Evolutionary conservation across 23 tunicate species (phyloP).

Genomic region (Halocynthia aurantium): DNA sequence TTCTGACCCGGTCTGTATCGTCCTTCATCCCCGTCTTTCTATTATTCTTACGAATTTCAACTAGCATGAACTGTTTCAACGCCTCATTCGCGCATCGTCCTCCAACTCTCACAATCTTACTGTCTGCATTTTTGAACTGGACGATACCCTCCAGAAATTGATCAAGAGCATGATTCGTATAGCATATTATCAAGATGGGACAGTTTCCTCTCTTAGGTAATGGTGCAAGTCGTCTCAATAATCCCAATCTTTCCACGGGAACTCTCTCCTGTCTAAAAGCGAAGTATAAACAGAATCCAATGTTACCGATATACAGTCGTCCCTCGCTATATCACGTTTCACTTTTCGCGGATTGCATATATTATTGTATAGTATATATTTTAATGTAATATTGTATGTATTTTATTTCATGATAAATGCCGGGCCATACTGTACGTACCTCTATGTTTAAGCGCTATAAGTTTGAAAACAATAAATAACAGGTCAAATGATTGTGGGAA

Average conservation of each 20-base stretch:
- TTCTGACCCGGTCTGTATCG: background rate
- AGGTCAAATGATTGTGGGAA: too few relatives aligned
- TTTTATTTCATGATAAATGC: too few relatives aligned
- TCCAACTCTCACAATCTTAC: slow-evolving; percentile 65
- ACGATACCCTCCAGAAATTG: slow-evolving; percentile 93
- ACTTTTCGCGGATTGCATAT: too few relatives aligned
- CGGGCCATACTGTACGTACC: too few relatives aligned
- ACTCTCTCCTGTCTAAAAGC: too few relatives aligned
- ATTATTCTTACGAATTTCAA: slow-evolving; percentile 15
- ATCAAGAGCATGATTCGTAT: slow-evolving; percentile 96
- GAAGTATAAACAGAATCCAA: background rate
- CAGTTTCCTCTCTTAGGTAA: background rate
- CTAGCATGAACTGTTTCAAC: slow-evolving; percentile 42
- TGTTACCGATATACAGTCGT: too few relatives aligned
- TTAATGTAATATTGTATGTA: too few relatives aligned
- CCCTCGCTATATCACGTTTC: too few relatives aligned
- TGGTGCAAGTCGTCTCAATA: background rate
- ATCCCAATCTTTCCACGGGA: background rate
- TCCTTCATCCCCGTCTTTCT: slow-evolving; percentile 5
- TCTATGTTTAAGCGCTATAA: too few relatives aligned
- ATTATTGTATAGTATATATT: too few relatives aligned
- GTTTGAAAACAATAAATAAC: too few relatives aligned
- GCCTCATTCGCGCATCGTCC: slow-evolving; percentile 65
- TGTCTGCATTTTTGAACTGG: slow-evolving; percentile 13
- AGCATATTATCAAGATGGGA: slow-evolving; percentile 80